These are phyloP conservation scores for Cantharis flavilabris DNA, from an alignment of 2,888 invertebrate species.

Conservation along the genomic window DNA sequence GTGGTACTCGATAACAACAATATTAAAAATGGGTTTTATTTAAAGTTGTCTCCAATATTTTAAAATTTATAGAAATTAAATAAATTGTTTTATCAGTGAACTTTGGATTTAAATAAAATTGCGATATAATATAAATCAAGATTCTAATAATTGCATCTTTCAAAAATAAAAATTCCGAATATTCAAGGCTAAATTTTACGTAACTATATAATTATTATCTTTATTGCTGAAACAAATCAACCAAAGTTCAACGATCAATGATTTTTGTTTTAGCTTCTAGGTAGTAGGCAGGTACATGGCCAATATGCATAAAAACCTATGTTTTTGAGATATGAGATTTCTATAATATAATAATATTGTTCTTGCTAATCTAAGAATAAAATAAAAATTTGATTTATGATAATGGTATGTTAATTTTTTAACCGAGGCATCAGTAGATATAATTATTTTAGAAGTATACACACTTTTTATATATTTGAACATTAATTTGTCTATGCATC, in stretches of 20 bases:
- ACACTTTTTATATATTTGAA: no score
- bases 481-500: no score
- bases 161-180: background rate
- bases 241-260: background rate
- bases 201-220: background rate
- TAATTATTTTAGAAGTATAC: background rate
- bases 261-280: background rate
- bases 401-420: background rate
- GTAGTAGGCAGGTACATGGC: background rate
- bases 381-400: background rate
- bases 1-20: no score
- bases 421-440: background rate
- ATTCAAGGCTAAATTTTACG: background rate
- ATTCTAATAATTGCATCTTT: background rate
- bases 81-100: no score
- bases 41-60: no score
- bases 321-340: no score
- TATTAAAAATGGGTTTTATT: no score
- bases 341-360: background rate
- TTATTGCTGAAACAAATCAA: background rate
- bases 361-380: background rate
- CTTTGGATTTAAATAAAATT: background rate
- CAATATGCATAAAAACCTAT: background rate
- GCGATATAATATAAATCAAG: background rate
- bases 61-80: no score